Evolutionary conservation across 2,797 vertebrate species (phyloP).

Genomic region (Margarornis squamiger): DNA sequence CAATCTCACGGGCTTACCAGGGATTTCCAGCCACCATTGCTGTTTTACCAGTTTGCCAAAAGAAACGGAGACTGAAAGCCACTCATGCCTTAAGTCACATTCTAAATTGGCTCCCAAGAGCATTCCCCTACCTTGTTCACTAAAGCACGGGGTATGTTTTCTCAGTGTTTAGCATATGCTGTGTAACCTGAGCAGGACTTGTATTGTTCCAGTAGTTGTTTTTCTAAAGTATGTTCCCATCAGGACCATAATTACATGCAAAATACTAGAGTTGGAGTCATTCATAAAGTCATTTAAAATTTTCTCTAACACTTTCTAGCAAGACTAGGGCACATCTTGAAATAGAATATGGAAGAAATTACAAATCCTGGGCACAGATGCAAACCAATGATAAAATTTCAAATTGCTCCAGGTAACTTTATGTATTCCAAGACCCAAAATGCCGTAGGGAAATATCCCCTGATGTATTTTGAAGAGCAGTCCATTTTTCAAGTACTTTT

Average conservation of each 20-base stretch:
- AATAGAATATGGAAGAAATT: neutral
- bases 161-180: conserved; percentile 88
- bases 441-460: neutral
- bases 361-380: neutral
- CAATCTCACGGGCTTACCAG: conserved; percentile 64
- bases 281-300: conserved; percentile 64
- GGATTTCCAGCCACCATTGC: conserved; percentile 75
- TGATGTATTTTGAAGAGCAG: neutral
- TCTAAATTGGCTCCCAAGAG: conserved; percentile 95
- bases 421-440: neutral
- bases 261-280: conserved; percentile 83
- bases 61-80: conserved; percentile 75
- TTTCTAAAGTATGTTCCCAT: conserved; percentile 86
- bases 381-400: neutral
- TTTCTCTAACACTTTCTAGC: conserved; percentile 6
- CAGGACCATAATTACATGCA: conserved; percentile 89
- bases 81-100: conserved; percentile 89
- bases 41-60: conserved; percentile 79
- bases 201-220: conserved; percentile 78
- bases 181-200: conserved; percentile 86
- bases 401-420: neutral
- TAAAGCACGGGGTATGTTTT: conserved; percentile 89
- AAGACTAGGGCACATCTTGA: neutral
- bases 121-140: conserved; percentile 89
- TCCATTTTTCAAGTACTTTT: conserved; percentile 68